phyloP scores from a whole-genome alignment of 2,797 vertebrate genomes.

The Melanogrammus aeglefinus region DNA sequence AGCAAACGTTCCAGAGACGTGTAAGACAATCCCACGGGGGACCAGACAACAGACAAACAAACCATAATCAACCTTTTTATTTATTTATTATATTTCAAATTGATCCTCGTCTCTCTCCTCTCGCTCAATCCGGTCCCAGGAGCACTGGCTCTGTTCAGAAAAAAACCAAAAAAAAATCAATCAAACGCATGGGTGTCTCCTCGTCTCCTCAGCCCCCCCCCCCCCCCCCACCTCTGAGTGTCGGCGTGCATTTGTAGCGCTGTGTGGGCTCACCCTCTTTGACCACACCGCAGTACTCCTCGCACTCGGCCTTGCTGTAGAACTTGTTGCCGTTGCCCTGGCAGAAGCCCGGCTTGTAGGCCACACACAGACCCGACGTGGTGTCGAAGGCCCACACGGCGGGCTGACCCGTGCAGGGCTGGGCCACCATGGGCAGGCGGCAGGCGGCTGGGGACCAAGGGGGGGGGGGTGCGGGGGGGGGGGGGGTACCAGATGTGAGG shows the following conservation, averaged over 20 bases:
- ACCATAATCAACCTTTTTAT: background rate
- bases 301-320: slow-evolving; percentile 91
- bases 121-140: background rate
- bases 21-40: no score
- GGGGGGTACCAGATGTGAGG: no score
- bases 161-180: no score
- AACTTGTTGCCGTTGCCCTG: slow-evolving; percentile 89
- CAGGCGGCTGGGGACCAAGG: slow-evolving; percentile 75
- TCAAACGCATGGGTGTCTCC: no score
- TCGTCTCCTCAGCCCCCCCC: no score
- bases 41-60: no score
- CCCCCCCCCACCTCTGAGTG: background rate
- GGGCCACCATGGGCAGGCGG: slow-evolving; percentile 75
- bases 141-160: no score
- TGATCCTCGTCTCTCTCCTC: background rate
- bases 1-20: no score
- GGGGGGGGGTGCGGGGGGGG: background rate
- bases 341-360: slow-evolving; percentile 78
- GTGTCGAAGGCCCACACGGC: slow-evolving; percentile 83
- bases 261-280: slow-evolving; percentile 66
- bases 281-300: slow-evolving; percentile 85
- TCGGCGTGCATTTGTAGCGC: background rate
- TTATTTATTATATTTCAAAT: background rate
- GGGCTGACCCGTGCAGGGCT: slow-evolving; percentile 62
- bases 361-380: slow-evolving; percentile 74